phyloP scores from a whole-genome alignment of 2,888 invertebrate species.

The Hoplodrina blanda region DNA sequence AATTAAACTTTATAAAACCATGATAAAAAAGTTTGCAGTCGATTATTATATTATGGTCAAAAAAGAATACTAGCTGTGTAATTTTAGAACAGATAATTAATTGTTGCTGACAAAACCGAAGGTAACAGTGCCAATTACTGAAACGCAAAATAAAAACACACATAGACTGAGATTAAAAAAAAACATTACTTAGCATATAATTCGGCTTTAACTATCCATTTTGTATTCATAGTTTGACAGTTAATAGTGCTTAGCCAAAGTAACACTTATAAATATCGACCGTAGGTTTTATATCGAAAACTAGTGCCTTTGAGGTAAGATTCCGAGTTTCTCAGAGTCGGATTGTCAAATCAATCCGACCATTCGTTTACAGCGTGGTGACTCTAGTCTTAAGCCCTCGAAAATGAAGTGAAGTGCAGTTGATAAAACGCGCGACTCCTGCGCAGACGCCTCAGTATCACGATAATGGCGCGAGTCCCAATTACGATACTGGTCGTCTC shows the following conservation, averaged over 20 bases:
- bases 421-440: constrained; percentile 69
- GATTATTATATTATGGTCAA: too few relatives aligned
- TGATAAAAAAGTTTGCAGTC: too few relatives aligned
- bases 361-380: constrained; percentile 52
- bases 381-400: constrained; percentile 55
- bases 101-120: background rate
- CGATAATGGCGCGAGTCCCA: constrained; percentile 73
- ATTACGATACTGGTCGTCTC: constrained; percentile 65
- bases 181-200: too few relatives aligned
- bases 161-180: background rate
- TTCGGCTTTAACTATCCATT: too few relatives aligned
- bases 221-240: too few relatives aligned
- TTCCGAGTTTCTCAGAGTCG: background rate
- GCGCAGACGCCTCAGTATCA: constrained; percentile 69
- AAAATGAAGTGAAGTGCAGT: constrained; percentile 66
- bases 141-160: background rate
- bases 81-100: background rate
- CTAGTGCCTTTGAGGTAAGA: background rate
- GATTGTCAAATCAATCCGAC: constrained; percentile 18
- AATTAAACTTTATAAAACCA: too few relatives aligned
- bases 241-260: too few relatives aligned
- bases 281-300: background rate
- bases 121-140: background rate
- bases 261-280: too few relatives aligned
- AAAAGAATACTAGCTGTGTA: background rate